Evolutionary conservation across 53 echinoderm and acorn worm species (phyloP).

Genomic region (Crossaster papposus): DNA sequence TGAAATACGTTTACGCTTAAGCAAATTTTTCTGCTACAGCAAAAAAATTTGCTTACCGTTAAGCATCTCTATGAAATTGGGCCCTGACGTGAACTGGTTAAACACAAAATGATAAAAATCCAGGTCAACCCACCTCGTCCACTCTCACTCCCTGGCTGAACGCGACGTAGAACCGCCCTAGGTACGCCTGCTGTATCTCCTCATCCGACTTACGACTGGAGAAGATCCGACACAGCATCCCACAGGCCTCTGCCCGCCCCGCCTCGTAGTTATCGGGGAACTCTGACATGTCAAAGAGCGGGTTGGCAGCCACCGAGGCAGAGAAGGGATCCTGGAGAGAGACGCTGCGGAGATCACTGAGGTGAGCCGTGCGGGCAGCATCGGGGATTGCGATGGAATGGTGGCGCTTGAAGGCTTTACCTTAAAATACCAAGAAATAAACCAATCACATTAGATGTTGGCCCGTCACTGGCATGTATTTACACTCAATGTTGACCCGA

Average conservation of each 20-base stretch:
- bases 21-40: too few species aligned
- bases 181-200: conserved; percentile 89
- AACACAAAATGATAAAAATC: not conserved
- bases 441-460: not conserved
- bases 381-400: conserved; percentile 63
- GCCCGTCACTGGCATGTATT: not conserved
- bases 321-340: conserved; percentile 57
- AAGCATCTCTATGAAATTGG: too few species aligned
- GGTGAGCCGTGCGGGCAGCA: conserved; percentile 44
- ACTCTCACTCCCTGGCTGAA: conserved; percentile 82
- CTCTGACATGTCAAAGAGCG: conserved; percentile 66
- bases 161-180: conserved; percentile 87
- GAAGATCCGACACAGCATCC: conserved; percentile 90
- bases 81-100: too few species aligned
- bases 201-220: conserved; percentile 82
- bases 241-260: conserved; percentile 95
- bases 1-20: too few species aligned
- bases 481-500: not conserved
- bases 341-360: conserved; percentile 44
- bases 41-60: too few species aligned
- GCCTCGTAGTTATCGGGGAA: conserved; percentile 91
- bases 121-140: conserved; percentile 69
- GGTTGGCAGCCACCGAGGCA: conserved; percentile 64
- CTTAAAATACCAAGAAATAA: not conserved
- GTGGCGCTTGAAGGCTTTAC: conserved; percentile 46